Percentiles rank a stretch among this genome's conserved stretches.
These are phyloP conservation scores for Philypnodon macrostomus DNA, from an alignment of 2,797 vertebrate species.

Conservation along the genomic window DNA sequence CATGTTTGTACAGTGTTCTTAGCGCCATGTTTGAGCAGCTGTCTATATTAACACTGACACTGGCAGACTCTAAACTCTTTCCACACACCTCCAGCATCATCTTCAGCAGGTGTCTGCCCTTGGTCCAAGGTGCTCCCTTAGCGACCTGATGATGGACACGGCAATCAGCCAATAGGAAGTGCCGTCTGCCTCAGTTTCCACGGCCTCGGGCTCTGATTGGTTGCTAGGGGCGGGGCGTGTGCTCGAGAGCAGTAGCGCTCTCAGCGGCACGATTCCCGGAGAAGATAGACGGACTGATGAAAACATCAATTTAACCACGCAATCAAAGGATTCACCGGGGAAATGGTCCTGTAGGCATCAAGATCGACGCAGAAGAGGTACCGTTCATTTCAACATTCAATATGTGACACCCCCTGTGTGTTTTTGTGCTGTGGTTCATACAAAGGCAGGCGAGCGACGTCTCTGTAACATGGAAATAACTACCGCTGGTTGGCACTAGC, in stretches of 20 bases:
- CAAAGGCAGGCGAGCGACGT: constrained; percentile 47
- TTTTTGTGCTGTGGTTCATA: constrained; percentile 29
- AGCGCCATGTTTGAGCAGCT: background rate
- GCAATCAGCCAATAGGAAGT: constrained; percentile 51
- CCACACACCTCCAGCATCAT: constrained; percentile 67
- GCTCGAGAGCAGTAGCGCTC: constrained; percentile 61
- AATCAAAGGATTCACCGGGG: constrained; percentile 47
- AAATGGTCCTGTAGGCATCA: constrained; percentile 60
- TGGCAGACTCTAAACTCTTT: background rate
- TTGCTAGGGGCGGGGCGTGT: constrained; percentile 75
- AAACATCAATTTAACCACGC: constrained; percentile 45
- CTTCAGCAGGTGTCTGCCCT: constrained; percentile 63
- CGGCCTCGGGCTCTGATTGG: constrained; percentile 57
- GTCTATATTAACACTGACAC: background rate
- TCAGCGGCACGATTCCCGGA: constrained; percentile 68
- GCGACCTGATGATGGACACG: constrained; percentile 50
- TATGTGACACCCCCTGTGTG: background rate
- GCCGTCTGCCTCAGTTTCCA: constrained; percentile 28
- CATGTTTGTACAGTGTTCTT: too few relatives aligned
- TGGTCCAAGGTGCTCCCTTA: constrained; percentile 55
- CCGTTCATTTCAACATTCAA: constrained; percentile 3
- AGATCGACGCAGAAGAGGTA: constrained; percentile 64
- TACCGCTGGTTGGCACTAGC: constrained; percentile 44
- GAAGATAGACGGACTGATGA: constrained; percentile 66
- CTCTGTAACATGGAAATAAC: constrained; percentile 48